Conservation (phyloP, 1,140 invertebrate species). For the Dryas iulia region DNA sequence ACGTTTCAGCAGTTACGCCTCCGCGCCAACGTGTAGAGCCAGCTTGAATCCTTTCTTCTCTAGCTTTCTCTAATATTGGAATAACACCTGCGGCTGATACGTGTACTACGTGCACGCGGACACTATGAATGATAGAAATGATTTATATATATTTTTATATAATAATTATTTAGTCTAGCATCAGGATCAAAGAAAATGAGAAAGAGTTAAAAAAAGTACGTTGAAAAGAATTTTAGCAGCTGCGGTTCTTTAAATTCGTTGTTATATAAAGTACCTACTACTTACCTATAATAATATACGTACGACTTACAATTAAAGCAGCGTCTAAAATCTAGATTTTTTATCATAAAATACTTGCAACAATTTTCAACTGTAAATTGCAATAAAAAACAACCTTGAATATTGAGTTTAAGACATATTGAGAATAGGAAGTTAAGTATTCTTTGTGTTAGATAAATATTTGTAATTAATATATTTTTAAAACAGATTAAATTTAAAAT, state of each 20-base stretch:
- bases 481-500: too few relatives aligned
- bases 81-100: slow-evolving; percentile 82
- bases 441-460: not conserved
- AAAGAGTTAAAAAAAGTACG: not conserved
- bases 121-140: slow-evolving; percentile 55
- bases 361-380: not conserved
- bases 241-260: not conserved
- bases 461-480: too few relatives aligned
- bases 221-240: not conserved
- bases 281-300: too few relatives aligned
- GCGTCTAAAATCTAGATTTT: not conserved
- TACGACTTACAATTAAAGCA: not conserved
- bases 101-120: slow-evolving; percentile 86
- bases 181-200: too few relatives aligned
- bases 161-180: too few relatives aligned
- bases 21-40: slow-evolving; percentile 56
- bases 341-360: not conserved
- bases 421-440: not conserved
- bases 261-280: not conserved
- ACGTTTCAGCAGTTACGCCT: slow-evolving; percentile 85
- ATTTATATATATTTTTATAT: not conserved
- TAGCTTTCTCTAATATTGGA: slow-evolving; percentile 55
- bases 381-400: not conserved
- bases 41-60: slow-evolving; percentile 43
- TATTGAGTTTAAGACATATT: not conserved